These are phyloP conservation scores for Muscidifurax raptorellus DNA, from an alignment of 1,140 invertebrate species.

Conservation along the genomic window DNA sequence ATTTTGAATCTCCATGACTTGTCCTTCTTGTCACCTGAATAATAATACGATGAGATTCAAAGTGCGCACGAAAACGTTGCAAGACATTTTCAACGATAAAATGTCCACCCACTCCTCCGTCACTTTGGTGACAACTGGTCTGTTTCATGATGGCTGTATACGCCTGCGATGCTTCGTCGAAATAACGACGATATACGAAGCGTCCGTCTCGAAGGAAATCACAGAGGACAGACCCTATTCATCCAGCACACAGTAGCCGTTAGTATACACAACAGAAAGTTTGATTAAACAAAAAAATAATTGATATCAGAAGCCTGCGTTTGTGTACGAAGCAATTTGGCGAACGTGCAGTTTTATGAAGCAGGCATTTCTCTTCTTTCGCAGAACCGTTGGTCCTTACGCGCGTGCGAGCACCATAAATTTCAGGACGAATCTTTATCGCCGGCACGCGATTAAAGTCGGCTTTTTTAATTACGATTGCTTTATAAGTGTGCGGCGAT, in stretches of 20 bases:
- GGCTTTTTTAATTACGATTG: conserved; percentile 43
- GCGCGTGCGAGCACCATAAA: conserved; percentile 1
- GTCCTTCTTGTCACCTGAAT: conserved; percentile 58
- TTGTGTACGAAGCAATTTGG: conserved; percentile 15
- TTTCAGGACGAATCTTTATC: conserved; percentile 44
- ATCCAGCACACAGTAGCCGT: conserved; percentile 70
- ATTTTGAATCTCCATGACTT: too few species aligned
- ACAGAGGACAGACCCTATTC: conserved; percentile 68
- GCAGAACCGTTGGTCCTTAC: background rate
- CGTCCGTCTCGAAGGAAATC: conserved; percentile 65
- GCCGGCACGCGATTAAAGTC: conserved; percentile 28
- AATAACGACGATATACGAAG: conserved; percentile 67
- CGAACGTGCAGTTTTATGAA: conserved; percentile 26
- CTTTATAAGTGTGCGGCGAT: conserved; percentile 28
- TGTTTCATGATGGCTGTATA: conserved; percentile 66
- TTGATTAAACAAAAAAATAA: too few species aligned
- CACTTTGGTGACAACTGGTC: conserved; percentile 63
- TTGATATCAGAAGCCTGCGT: background rate
- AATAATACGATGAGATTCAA: conserved; percentile 58
- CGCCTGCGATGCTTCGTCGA: conserved; percentile 67
- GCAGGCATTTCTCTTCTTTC: conserved; percentile 35
- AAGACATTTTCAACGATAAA: conserved; percentile 50
- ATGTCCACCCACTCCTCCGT: conserved; percentile 63
- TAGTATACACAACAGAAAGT: conserved; percentile 57
- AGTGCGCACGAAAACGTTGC: conserved; percentile 23